Percentiles rank a stretch among this genome's conserved stretches.
phyloP scores from a whole-genome alignment of 2,888 invertebrate genomes.

The Resseliella maxima region DNA sequence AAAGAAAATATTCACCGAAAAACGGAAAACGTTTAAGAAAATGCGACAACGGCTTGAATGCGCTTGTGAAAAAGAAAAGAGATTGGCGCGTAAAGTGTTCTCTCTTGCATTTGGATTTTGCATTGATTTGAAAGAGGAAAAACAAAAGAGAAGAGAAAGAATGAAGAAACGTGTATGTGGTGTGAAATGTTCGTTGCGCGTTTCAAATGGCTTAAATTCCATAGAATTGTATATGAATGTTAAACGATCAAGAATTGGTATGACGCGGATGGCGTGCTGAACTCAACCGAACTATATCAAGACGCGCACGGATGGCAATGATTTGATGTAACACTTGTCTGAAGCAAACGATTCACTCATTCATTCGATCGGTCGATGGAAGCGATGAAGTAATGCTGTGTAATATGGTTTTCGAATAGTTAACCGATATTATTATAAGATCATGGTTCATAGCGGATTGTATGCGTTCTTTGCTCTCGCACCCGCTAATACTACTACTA shows the following conservation, averaged over 20 bases:
- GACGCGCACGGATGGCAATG: background rate
- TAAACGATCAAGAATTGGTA: background rate
- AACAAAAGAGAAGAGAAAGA: no score
- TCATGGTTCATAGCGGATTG: constrained; percentile 7
- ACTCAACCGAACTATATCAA: background rate
- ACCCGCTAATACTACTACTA: background rate
- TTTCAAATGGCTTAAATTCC: background rate
- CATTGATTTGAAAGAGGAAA: no score
- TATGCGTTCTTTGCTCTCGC: background rate
- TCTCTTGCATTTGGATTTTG: no score
- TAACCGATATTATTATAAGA: constrained; percentile 3
- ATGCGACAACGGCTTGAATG: no score
- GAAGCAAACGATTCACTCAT: background rate
- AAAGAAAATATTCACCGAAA: background rate
- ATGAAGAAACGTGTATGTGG: background rate
- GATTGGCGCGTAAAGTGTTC: background rate
- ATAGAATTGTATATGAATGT: background rate
- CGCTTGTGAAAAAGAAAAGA: background rate
- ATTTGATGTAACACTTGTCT: constrained; percentile 7
- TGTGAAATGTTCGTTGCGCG: background rate
- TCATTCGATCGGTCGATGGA: background rate
- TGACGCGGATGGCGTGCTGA: background rate
- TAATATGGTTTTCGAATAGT: background rate
- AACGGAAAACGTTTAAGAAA: constrained; percentile 48
- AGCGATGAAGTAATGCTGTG: constrained; percentile 23